Evolutionary conservation across 2,797 vertebrate genomes (phyloP).

Genomic region (Phrynocephalus guinanensis): DNA sequence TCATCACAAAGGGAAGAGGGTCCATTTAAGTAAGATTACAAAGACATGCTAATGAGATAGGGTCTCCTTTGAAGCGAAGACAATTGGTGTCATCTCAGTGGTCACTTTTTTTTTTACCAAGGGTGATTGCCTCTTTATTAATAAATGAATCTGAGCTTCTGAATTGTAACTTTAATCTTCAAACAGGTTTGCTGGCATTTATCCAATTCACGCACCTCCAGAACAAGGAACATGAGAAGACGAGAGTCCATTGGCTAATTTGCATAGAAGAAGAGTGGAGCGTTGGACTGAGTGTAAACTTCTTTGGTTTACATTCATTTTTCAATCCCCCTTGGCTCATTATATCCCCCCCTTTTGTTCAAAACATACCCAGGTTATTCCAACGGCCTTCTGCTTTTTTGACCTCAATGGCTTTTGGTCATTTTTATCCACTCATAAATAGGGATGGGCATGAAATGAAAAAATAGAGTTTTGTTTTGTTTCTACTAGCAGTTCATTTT

Average conservation of each 20-base stretch:
- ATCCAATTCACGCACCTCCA: neutral
- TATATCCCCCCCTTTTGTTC: neutral
- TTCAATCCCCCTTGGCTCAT: no score
- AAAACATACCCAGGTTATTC: neutral
- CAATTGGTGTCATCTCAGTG: constrained; percentile 35
- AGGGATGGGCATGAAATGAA: no score
- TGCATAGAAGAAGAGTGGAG: neutral
- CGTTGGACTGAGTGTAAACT: neutral
- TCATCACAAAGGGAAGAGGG: constrained; percentile 33
- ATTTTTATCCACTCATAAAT: no score
- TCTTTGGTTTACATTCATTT: neutral
- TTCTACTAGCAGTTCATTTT: no score
- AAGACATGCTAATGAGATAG: constrained; percentile 61
- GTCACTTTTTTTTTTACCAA: constrained; percentile 59
- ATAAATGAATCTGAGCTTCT: constrained; percentile 50
- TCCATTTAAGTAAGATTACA: constrained; percentile 66
- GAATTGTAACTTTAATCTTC: constrained; percentile 32
- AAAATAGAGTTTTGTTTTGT: no score
- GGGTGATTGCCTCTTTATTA: constrained; percentile 34
- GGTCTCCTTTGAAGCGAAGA: constrained; percentile 63
- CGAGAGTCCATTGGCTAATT: neutral
- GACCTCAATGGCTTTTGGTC: neutral
- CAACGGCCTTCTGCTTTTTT: neutral
- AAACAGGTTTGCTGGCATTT: neutral
- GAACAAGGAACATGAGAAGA: neutral